Conservation (phyloP, 2,113 vertebrate species). For the Gila orcuttii region DNA sequence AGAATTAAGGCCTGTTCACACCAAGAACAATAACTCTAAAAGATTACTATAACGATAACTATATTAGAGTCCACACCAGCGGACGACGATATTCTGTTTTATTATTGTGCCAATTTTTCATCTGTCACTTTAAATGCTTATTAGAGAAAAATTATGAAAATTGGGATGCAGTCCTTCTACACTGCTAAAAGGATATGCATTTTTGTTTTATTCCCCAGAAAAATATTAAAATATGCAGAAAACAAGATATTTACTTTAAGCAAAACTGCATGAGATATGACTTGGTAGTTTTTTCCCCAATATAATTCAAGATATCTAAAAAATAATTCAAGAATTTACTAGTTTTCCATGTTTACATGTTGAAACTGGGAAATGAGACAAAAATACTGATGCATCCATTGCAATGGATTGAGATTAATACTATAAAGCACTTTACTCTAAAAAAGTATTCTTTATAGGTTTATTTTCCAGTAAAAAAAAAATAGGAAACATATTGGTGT, state of each 20-base stretch:
- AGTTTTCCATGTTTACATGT: not conserved
- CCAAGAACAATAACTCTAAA: too few species aligned
- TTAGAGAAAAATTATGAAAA: not conserved
- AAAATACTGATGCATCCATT: not conserved
- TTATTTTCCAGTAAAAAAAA: too few species aligned
- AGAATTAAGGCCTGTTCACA: too few species aligned
- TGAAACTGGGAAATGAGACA: not conserved
- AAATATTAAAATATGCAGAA: not conserved
- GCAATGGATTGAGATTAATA: too few species aligned
- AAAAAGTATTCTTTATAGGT: too few species aligned
- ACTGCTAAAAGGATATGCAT: not conserved
- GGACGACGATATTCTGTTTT: too few species aligned
- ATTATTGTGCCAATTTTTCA: too few species aligned
- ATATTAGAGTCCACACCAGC: too few species aligned
- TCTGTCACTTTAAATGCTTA: too few species aligned
- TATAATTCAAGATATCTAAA: not conserved
- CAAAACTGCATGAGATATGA: not conserved
- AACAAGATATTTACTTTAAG: not conserved
- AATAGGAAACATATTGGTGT: too few species aligned
- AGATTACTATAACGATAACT: too few species aligned
- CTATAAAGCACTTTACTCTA: too few species aligned
- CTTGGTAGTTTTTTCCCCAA: not conserved
- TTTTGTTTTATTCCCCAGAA: not conserved
- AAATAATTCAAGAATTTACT: not conserved
- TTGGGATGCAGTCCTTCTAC: not conserved